Evolutionary conservation across 2,888 invertebrate genomes (phyloP).

Genomic region (Polyploca ridens): DNA sequence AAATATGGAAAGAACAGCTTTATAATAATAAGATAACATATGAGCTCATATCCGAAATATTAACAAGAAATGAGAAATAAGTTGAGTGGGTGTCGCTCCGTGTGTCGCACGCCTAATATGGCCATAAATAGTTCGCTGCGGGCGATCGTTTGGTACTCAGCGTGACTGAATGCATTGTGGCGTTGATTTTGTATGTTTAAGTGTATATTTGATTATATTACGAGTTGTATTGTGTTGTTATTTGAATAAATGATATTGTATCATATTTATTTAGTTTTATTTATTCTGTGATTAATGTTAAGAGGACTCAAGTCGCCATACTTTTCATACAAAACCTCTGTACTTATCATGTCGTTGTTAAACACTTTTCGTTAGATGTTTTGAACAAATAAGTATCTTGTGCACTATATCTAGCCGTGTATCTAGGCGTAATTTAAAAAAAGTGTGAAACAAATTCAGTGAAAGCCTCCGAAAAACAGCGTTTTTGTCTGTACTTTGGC

Average conservation of each 20-base stretch:
- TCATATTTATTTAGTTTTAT: slow-evolving; percentile 9
- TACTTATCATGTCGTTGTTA: too few relatives aligned
- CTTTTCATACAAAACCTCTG: too few relatives aligned
- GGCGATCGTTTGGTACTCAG: slow-evolving; percentile 2
- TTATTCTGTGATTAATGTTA: not conserved
- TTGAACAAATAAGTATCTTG: too few relatives aligned
- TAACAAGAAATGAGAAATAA: slow-evolving; percentile 21
- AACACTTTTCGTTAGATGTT: too few relatives aligned
- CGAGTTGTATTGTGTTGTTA: slow-evolving; percentile 25
- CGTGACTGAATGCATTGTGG: slow-evolving; percentile 9
- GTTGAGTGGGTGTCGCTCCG: slow-evolving; percentile 15
- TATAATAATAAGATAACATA: not conserved
- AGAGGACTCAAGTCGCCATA: too few relatives aligned
- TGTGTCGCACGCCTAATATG: not conserved
- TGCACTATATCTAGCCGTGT: too few relatives aligned
- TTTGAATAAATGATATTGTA: slow-evolving; percentile 27
- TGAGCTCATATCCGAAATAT: slow-evolving; percentile 19
- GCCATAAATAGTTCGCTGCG: slow-evolving; percentile 10
- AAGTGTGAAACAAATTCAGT: too few relatives aligned
- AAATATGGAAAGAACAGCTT: not conserved
- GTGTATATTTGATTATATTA: slow-evolving; percentile 20
- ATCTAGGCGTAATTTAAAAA: too few relatives aligned
- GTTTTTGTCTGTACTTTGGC: too few relatives aligned
- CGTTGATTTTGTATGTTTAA: slow-evolving; percentile 13
- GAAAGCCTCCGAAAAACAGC: too few relatives aligned